Conservation (phyloP, 2,113 vertebrate genomes). For the Toxotes jaculatrix region DNA sequence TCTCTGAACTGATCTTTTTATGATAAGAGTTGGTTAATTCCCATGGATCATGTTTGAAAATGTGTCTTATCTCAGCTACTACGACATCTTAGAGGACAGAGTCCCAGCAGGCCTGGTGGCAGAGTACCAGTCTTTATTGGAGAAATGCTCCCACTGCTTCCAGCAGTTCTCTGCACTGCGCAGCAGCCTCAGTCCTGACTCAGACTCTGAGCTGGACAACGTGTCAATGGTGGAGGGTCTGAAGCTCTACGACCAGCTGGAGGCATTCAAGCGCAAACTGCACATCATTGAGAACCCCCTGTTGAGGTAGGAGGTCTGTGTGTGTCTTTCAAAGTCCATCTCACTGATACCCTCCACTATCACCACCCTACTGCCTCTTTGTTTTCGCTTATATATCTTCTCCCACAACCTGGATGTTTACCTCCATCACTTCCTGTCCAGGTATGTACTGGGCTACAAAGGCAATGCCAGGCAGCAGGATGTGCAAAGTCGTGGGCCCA, state of each 20-base stretch:
- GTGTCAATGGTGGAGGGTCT: constrained; percentile 95
- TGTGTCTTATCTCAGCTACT: constrained; percentile 83
- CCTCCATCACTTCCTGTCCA: constrained; percentile 51
- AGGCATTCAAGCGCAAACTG: constrained; percentile 91
- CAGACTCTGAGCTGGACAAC: constrained; percentile 88
- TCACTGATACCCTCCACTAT: background rate
- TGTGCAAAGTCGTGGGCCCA: constrained; percentile 85
- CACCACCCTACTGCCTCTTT: background rate
- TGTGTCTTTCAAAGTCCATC: background rate
- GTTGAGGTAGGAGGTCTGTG: constrained; percentile 53
- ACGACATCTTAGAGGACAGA: constrained; percentile 93
- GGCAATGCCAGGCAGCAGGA: constrained; percentile 86
- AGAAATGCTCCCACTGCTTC: constrained; percentile 88
- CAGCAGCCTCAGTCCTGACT: constrained; percentile 85
- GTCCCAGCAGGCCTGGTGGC: constrained; percentile 91
- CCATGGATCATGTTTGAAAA: background rate
- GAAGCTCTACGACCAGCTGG: constrained; percentile 90
- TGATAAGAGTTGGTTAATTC: background rate
- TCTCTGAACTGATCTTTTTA: background rate
- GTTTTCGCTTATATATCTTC: constrained; percentile 20
- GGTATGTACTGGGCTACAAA: constrained; percentile 93
- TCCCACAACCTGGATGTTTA: background rate
- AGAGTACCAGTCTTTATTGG: constrained; percentile 88
- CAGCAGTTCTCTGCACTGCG: constrained; percentile 88
- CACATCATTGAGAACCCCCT: constrained; percentile 95